These are phyloP conservation scores for Melieria picta DNA, from an alignment of 2,888 invertebrate species.

Conservation along the genomic window DNA sequence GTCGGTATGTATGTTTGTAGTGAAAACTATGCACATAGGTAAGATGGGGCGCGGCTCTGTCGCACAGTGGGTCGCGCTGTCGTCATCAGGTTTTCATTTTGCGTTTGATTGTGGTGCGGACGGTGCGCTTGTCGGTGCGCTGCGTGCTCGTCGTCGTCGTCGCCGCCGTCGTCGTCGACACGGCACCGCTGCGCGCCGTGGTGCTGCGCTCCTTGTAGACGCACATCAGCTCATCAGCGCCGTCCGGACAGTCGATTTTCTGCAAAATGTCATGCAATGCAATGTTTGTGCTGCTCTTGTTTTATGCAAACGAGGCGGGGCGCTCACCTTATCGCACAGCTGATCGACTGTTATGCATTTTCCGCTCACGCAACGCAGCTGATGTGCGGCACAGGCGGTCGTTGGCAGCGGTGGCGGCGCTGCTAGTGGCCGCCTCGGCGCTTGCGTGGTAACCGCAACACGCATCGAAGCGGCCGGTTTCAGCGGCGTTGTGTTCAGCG, in stretches of 20 bases:
- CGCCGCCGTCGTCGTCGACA: neutral
- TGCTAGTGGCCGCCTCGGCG: slow-evolving; percentile 34
- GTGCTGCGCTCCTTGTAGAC: slow-evolving; percentile 66
- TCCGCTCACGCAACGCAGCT: slow-evolving; percentile 73
- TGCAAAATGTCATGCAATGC: slow-evolving; percentile 40
- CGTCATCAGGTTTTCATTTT: slow-evolving; percentile 52
- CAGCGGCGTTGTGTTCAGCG: slow-evolving; percentile 48
- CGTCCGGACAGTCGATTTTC: slow-evolving; percentile 71
- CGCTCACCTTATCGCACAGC: slow-evolving; percentile 69
- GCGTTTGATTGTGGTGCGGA: slow-evolving; percentile 53
- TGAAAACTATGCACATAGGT: neutral
- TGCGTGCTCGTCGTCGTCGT: slow-evolving; percentile 38
- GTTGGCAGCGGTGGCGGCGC: no score
- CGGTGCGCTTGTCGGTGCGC: slow-evolving; percentile 44
- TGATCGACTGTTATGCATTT: slow-evolving; percentile 73
- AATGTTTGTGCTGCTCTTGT: no score
- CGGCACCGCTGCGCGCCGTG: slow-evolving; percentile 20
- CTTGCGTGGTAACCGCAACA: slow-evolving; percentile 43
- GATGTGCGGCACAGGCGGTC: slow-evolving; percentile 64
- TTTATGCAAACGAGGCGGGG: neutral
- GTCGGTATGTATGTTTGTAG: no score
- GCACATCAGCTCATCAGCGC: slow-evolving; percentile 74
- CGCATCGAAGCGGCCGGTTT: slow-evolving; percentile 52
- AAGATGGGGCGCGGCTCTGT: slow-evolving; percentile 1
- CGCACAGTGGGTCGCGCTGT: neutral